Conservation (phyloP, 1,140 invertebrate genomes). For the Kradibia gibbosae region DNA sequence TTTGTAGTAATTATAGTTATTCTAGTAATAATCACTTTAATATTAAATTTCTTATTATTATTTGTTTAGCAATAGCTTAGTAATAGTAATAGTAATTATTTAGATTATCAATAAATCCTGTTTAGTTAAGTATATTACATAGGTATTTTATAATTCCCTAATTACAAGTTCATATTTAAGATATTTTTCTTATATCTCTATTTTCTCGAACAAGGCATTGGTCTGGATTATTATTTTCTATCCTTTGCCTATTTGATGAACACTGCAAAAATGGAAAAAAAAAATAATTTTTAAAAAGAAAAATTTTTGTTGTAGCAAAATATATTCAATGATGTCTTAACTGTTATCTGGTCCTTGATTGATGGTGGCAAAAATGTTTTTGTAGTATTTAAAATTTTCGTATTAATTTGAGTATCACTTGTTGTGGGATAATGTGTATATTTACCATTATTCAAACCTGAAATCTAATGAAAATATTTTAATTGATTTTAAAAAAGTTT, state of each 20-base stretch:
- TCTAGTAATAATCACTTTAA: background rate
- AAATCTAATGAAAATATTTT: constrained; percentile 16
- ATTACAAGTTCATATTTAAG: constrained; percentile 25
- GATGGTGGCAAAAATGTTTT: constrained; percentile 16
- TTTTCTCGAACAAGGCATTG: constrained; percentile 17
- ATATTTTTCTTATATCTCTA: constrained; percentile 33
- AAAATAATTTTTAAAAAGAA: background rate
- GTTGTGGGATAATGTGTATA: constrained; percentile 42
- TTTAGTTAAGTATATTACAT: constrained; percentile 47
- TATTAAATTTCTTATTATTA: constrained; percentile 9
- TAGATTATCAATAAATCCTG: constrained; percentile 33
- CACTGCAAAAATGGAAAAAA: background rate
- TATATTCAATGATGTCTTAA: background rate
- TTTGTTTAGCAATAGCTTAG: background rate
- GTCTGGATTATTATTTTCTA: constrained; percentile 36
- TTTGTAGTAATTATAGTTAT: too few species aligned
- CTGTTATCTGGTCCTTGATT: constrained; percentile 32
- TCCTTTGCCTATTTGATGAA: constrained; percentile 32
- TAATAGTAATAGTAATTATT: too few species aligned
- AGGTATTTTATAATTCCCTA: constrained; percentile 42
- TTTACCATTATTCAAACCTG: constrained; percentile 43
- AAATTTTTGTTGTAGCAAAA: background rate
- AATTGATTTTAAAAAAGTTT: background rate
- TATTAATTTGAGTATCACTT: constrained; percentile 31
- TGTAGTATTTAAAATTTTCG: constrained; percentile 26